Conservation (phyloP, 1,140 invertebrate species). For the Euglossa dilemma region DNA sequence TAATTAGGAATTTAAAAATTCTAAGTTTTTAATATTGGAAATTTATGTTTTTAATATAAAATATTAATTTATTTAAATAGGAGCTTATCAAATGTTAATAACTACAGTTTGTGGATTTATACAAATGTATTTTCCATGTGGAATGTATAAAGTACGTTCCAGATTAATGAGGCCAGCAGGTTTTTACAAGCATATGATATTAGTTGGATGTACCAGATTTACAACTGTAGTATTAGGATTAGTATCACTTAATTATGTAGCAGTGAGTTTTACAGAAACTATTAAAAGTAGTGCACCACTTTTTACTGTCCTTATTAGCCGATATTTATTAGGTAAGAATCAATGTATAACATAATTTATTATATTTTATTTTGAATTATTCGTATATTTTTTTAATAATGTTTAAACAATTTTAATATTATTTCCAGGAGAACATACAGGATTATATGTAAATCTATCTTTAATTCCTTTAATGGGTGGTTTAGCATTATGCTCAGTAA, state of each 20-base stretch:
- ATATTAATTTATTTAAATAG: slow-evolving; percentile 72
- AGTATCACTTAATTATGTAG: slow-evolving; percentile 91
- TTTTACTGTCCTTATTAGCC: slow-evolving; percentile 91
- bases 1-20: not conserved
- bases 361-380: not conserved
- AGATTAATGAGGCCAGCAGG: slow-evolving; percentile 86
- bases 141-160: slow-evolving; percentile 86
- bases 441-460: slow-evolving; percentile 89
- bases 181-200: slow-evolving; percentile 90
- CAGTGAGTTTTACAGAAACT: slow-evolving; percentile 93
- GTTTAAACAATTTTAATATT: slow-evolving; percentile 45
- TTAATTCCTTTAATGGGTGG: slow-evolving; percentile 93
- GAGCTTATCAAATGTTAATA: slow-evolving; percentile 90
- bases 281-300: slow-evolving; percentile 93
- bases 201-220: slow-evolving; percentile 91
- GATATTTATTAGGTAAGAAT: slow-evolving; percentile 85
- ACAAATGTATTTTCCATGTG: slow-evolving; percentile 90
- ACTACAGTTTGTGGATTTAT: slow-evolving; percentile 90
- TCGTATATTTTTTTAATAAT: not conserved
- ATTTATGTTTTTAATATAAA: slow-evolving; percentile 8
- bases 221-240: slow-evolving; percentile 90
- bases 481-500: slow-evolving; percentile 90
- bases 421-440: slow-evolving; percentile 87
- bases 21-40: not conserved
- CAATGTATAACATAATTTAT: not conserved